Evolutionary conservation across 2,888 invertebrate genomes (phyloP).

Genomic region (Cactoblastis cactorum): DNA sequence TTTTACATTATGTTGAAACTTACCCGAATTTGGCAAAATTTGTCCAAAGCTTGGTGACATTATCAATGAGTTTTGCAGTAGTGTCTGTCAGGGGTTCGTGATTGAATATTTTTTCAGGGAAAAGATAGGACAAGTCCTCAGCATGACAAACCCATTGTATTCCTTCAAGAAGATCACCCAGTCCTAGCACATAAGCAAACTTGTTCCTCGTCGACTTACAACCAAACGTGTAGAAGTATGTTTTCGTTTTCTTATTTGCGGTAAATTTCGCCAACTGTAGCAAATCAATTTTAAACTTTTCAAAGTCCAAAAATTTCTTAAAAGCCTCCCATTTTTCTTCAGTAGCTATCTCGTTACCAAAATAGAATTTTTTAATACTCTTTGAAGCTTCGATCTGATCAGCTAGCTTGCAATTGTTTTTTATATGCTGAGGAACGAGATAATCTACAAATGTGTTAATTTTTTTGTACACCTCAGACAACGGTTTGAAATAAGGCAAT

Average conservation of each 20-base stretch:
- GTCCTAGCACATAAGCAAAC: slow-evolving; percentile 27
- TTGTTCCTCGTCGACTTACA: slow-evolving; percentile 47
- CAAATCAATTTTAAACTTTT: slow-evolving; percentile 36
- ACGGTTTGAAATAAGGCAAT: background rate
- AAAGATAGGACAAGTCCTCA: slow-evolving; percentile 50
- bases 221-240: slow-evolving; percentile 48
- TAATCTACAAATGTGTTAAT: slow-evolving; percentile 39
- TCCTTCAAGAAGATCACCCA: slow-evolving; percentile 23
- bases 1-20: no score
- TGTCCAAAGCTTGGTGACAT: slow-evolving; percentile 49
- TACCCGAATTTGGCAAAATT: slow-evolving; percentile 62
- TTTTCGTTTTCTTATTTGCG: slow-evolving; percentile 31
- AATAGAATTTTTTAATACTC: slow-evolving; percentile 40
- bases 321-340: slow-evolving; percentile 31
- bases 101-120: slow-evolving; percentile 28
- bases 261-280: slow-evolving; percentile 34
- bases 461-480: slow-evolving; percentile 23
- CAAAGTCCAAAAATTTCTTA: slow-evolving; percentile 29
- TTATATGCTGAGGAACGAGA: slow-evolving; percentile 40
- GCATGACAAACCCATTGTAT: slow-evolving; percentile 35
- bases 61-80: slow-evolving; percentile 37
- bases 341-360: slow-evolving; percentile 30
- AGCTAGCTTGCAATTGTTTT: slow-evolving; percentile 30
- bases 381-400: slow-evolving; percentile 42
- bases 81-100: slow-evolving; percentile 33